These are phyloP conservation scores for Osmerus mordax DNA, from an alignment of 2,113 vertebrate species.

Conservation along the genomic window DNA sequence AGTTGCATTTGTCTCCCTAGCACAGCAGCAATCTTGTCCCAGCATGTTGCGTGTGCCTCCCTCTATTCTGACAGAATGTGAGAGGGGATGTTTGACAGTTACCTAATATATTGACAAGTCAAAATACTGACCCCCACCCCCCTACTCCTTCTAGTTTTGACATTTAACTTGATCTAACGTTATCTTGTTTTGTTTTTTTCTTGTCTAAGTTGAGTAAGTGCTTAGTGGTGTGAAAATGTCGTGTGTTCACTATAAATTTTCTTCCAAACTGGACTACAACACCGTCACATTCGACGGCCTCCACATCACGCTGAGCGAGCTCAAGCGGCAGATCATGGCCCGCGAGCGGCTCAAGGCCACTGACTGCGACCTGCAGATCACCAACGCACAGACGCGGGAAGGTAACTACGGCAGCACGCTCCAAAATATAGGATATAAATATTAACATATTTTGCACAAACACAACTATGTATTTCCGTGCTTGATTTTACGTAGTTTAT, in stretches of 20 bases:
- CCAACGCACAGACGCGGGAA: constrained; percentile 97
- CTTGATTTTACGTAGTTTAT: background rate
- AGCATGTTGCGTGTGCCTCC: constrained; percentile 41
- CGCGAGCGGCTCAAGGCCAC: constrained; percentile 95
- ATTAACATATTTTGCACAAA: background rate
- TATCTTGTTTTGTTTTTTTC: constrained; percentile 49
- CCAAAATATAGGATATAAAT: background rate
- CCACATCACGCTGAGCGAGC: constrained; percentile 92
- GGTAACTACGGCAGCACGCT: constrained; percentile 68
- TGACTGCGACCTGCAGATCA: constrained; percentile 97
- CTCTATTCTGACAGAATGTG: constrained; percentile 20
- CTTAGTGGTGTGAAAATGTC: constrained; percentile 79
- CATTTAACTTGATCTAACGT: constrained; percentile 7
- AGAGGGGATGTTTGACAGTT: constrained; percentile 32
- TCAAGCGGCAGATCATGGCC: constrained; percentile 97
- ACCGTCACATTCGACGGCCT: constrained; percentile 97
- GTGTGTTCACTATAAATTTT: constrained; percentile 99
- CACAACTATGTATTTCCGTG: background rate
- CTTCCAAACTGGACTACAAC: constrained; percentile 97
- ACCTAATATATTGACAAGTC: background rate
- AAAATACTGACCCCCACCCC: constrained; percentile 32
- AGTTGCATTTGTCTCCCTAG: constrained; percentile 25
- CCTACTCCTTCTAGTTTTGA: constrained; percentile 59
- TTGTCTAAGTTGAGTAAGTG: constrained; percentile 49
- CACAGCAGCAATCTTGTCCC: constrained; percentile 42